Evolutionary conservation across 2,113 vertebrate species (phyloP), one percentile per base, ranked within the genome.

Genomic region (Thomomys bottae): DNA sequence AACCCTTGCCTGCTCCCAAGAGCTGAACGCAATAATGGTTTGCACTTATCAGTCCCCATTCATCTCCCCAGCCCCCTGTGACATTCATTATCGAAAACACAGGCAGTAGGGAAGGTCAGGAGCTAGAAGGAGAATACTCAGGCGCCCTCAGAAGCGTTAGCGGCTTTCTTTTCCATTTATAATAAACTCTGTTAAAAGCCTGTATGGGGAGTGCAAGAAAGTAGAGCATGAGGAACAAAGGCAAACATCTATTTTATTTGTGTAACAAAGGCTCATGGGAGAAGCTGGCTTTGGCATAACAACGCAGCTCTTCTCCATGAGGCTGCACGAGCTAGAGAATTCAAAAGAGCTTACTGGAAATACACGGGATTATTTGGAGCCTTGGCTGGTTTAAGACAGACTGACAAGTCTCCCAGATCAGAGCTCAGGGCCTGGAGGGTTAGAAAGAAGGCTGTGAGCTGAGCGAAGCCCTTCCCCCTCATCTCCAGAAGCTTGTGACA

Each of bases 181-280:
- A 93, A 95, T 96, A 96, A 91, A 97, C 94, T 77, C 34, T 30
- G 75, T 92, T 97, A 97, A 96, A 96, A 96, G 92, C 95, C 81
- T 92, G 40, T 87, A 61, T 64, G 2, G 61, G 64, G 40, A 91
- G 45, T 34, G 59, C 68, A 57, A 54, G 95, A 96, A 95, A 97
- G 87, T 80, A 70, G 88, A 91, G 82, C 94, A 94, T 2, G 84
- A 96, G 72, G 94, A 96, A 96, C 96, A 94, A 97, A 94, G 95
- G 90, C 93, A 96, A 97, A 96, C 95, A 95, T 70, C 92, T 79
- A 94, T 80, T 97, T 96, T 98, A 97, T 97, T 98, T 98, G 96
- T 96, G 88, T 97, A 96, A 97, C 76, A 94, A 90, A 96, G 94
- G 68, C 88, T 96, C 94, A 87, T 96, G 92, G 92, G 95, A 97